phyloP scores from a whole-genome alignment of 2,888 invertebrate species.

The Sabellastarte sp. region DNA sequence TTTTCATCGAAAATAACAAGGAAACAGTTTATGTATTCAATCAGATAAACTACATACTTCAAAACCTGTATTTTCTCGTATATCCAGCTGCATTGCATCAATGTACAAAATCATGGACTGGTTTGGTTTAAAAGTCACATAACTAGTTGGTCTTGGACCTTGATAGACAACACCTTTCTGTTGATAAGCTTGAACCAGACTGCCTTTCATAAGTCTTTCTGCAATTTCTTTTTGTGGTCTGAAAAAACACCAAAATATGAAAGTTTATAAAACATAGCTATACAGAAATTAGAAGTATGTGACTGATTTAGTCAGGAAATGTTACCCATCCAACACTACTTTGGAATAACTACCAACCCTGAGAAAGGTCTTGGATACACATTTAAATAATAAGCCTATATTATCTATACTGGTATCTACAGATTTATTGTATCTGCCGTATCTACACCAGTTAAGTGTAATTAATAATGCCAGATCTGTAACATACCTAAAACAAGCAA shows the following conservation, averaged over 20 bases:
- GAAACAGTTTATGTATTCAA: too few relatives aligned
- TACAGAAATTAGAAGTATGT: not conserved
- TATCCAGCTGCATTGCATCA: constrained; percentile 16
- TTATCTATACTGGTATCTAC: too few relatives aligned
- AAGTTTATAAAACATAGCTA: not conserved
- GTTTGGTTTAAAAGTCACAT: not conserved
- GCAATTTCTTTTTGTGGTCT: constrained; percentile 47
- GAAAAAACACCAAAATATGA: constrained; percentile 3
- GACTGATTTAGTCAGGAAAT: not conserved
- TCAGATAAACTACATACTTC: too few relatives aligned
- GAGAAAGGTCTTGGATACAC: too few relatives aligned
- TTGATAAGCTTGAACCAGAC: constrained; percentile 40
- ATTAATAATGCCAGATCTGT: too few relatives aligned
- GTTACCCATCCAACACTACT: not conserved
- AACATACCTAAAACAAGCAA: too few relatives aligned
- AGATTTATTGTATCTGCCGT: too few relatives aligned
- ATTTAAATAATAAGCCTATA: too few relatives aligned
- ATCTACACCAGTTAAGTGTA: too few relatives aligned
- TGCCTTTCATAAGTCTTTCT: constrained; percentile 37
- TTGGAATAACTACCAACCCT: not conserved
- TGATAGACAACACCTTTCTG: constrained; percentile 28
- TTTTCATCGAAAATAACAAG: too few relatives aligned
- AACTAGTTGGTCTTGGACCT: constrained; percentile 36
- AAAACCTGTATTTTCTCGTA: constrained; percentile 27
- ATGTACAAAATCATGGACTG: not conserved